These are phyloP conservation scores for Drosophila pseudotalamancana DNA, from an alignment of 2,888 invertebrate genomes.

Conservation along the genomic window DNA sequence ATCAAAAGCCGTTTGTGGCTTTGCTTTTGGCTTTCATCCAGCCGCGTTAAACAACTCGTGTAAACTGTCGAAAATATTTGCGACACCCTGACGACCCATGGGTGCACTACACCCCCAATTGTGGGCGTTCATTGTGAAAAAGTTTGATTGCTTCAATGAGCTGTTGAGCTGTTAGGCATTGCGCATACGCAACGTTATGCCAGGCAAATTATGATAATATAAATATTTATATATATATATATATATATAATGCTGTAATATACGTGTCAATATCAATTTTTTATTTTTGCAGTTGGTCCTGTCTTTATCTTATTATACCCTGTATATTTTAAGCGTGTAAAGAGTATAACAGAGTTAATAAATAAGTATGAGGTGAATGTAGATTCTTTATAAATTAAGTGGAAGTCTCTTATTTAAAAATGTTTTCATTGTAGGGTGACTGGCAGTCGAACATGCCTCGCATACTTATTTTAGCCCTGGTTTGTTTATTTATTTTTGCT, in stretches of 20 bases:
- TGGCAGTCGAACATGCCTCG: fast-evolving
- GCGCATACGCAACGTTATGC: constrained; percentile 54
- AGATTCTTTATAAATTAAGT: no score
- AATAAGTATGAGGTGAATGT: no score
- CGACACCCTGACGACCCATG: constrained; percentile 3
- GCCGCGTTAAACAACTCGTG: constrained; percentile 61
- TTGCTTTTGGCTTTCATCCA: constrained; percentile 41
- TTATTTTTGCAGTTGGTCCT: constrained; percentile 10
- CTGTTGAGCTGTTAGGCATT: constrained; percentile 51
- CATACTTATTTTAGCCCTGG: not conserved
- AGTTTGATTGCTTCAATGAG: constrained; percentile 68
- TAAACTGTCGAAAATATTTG: constrained; percentile 73
- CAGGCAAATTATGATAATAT: constrained; percentile 59
- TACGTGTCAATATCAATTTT: constrained; percentile 63
- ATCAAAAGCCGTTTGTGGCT: constrained; percentile 68
- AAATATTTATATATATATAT: not conserved
- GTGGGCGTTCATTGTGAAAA: constrained; percentile 10
- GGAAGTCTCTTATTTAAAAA: no score
- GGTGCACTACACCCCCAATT: not conserved
- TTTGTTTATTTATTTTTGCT: constrained; percentile 38
- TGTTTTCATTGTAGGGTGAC: not conserved
- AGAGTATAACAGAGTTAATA: no score
- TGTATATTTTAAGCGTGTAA: not conserved
- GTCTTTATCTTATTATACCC: not conserved
- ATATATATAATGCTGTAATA: not conserved